Base-by-base conservation (phyloP, 1,140 invertebrate genomes). In the Danaus plexippus region DNA sequence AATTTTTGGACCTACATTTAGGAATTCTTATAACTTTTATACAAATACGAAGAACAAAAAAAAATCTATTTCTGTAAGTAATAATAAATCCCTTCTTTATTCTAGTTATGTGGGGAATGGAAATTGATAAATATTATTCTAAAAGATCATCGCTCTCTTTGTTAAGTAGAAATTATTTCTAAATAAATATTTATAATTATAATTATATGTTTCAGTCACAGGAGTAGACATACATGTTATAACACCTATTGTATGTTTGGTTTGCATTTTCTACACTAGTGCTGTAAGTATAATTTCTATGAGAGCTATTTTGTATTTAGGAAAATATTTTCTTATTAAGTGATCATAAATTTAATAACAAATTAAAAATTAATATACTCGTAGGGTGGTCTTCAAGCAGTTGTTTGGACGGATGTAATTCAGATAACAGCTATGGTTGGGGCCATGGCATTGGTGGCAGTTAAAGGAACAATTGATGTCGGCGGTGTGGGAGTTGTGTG, bases 381-480 rank as follows among this genome's bases (percentile, higher is more conserved):
- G 60, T 64, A 97, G 94, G 96, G 96, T 70, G 96, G 96, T 18
- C 90, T 98, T 54, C 96, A 95, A 88, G 96, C 96, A 7, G 96
- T 98, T 1, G 94, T 98, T 49, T 96, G 95, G 95, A 97, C 96
- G 0, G 97, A 98, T 87, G 92, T 95, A 5, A 93, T 98, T 64
- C 97, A 98, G 88, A 82, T 92, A 41, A 87, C 94, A 1, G 89
- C 97, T 2, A 97, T 98, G 93, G 92, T 96, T 54, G 91, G 91
- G 1, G 93, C 95, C 1, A 92, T 97, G 86, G 71, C 96, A 1
- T 88, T 95, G 43, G 92, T 97, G 3, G 86, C 93, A 0, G 84
- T 96, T 10, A 95, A 95, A 80, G 96, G 96, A 2, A 94, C 94
- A 0, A 70, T 90, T 0, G 92, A 97, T 63, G 88, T 94, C 6